These are phyloP conservation scores for Gymnothorax javanicus DNA, from an alignment of 2,797 vertebrate species.

Conservation along the genomic window DNA sequence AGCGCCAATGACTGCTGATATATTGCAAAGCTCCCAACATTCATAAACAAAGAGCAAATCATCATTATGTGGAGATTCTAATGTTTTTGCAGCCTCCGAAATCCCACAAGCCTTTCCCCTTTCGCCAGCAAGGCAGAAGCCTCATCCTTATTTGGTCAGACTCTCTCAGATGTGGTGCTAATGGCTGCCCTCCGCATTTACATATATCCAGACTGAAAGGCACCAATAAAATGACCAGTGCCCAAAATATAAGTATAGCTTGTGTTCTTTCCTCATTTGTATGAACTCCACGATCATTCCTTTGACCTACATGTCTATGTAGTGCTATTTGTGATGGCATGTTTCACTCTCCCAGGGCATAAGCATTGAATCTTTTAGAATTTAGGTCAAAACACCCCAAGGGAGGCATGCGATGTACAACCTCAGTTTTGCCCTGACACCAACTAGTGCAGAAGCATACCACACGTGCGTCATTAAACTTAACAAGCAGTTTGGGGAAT, in stretches of 20 bases:
- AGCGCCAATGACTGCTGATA: not conserved
- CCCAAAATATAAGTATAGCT: not conserved
- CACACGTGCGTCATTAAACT: not conserved
- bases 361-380: not conserved
- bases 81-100: not conserved
- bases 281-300: not conserved
- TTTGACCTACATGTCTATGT: slow-evolving; percentile 2
- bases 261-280: not conserved
- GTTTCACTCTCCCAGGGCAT: not conserved
- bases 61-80: not conserved
- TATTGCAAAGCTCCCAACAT: slow-evolving; percentile 7
- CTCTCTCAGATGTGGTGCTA: not conserved
- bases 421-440: not conserved
- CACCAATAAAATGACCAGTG: slow-evolving; percentile 18
- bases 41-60: not conserved
- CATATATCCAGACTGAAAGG: slow-evolving; percentile 1
- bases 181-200: not conserved
- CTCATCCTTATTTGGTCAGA: not conserved
- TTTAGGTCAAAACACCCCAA: not conserved
- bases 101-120: slow-evolving; percentile 5
- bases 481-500: slow-evolving; percentile 13
- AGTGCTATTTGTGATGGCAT: slow-evolving; percentile 2
- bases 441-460: not conserved
- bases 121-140: not conserved
- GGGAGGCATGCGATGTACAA: not conserved